Base-by-base conservation (phyloP, 2,113 vertebrate species). In the Callipepla californica region DNA sequence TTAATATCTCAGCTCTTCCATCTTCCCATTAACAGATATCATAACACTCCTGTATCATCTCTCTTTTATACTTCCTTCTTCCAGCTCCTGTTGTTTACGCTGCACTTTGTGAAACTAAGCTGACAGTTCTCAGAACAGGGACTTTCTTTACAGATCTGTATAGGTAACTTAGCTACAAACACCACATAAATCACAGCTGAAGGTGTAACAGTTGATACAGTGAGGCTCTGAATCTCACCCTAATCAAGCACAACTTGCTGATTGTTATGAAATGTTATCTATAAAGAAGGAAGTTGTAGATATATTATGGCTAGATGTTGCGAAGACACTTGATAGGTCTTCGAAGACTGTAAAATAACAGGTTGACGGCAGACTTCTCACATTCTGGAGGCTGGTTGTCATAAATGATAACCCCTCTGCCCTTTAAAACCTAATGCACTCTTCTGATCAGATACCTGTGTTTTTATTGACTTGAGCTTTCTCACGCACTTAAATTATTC, bases 161-260 rank as follows among this genome's bases (percentile, higher is more conserved):
- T 13, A 17, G 75, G 50, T 13, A 66, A 22, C 2, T 0, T 8
- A 1, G 1, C 53, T 53, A 59, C 26, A 48, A 20, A 63, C 22
- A 42, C 0, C 0, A 80, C 32, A 47, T 44, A 42, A 89, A 82
- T 67, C 42, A 38, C 79, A 77, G 2, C 67, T 58, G 70, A n/a
- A 58, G 50, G 34, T 0, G 1, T 30, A 7, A 8, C 1, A 3
- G 50, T 13, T 26, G 18, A 19, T 21, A 75, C 28, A 38, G 17
- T 2, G 6, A 40, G 66, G 23, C 50, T 62, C 36, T 66, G 79
- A 80, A 79, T 78, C 14, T 70, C 4, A 66, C 57, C 51, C 11
- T 11, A 28, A 2, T 5, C n/a, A 44, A 80, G 66, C 75, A 85
- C 19, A 79, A 12, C 38, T 58, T 55, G 17, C 11, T 57, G 34